Base-by-base conservation (phyloP, 2,797 vertebrate genomes). In the Pachyuromys duprasi region DNA sequence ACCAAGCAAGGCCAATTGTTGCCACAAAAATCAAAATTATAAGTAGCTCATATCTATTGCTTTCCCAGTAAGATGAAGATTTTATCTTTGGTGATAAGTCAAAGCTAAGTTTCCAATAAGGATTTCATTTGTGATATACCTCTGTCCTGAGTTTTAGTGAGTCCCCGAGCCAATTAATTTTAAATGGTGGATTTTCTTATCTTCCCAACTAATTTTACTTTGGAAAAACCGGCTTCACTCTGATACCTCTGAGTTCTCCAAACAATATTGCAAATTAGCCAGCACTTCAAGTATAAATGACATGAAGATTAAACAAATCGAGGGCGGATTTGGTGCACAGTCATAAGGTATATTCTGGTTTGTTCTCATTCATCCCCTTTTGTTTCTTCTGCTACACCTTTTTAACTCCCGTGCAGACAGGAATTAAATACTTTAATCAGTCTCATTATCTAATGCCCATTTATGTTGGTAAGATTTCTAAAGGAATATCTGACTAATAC, bases 101-200 rank as follows among this genome's bases (percentile, higher is more conserved):
- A 93, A 89, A 96, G 55, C 18, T 84, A 92, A 93, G 76, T 95
- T 96, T 97, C 80, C 94, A 96, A 57, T 91, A 96, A 97, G 49
- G 70, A 89, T 96, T 97, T 94, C 93, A 95, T 95, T 94, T 36
- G 7, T 93, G 84, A 97, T 87, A 92, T 24, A 94, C 76, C 80
- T 93, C 92, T 75, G 86, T 94, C 70, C 20, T 89, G 86, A 96
- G 96, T 91, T 95, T 92, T 75, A 93, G 89, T 33, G 81, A 93
- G 95, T 97, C 96, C 97, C 96, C 13, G 45, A 97, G 89, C 97
- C 97, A 98, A 96, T 98, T 96, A 97, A 97, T 96, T 97, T 97
- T 96, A 97, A 96, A 95, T 96, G 69, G 39, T 81, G 55, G 93
- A 96, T 96, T 96, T 96, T 96, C 94, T 97, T 96, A 97, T 97